Evolutionary conservation across 2,888 invertebrate species (phyloP).

Genomic region (Xylophagus ater): DNA sequence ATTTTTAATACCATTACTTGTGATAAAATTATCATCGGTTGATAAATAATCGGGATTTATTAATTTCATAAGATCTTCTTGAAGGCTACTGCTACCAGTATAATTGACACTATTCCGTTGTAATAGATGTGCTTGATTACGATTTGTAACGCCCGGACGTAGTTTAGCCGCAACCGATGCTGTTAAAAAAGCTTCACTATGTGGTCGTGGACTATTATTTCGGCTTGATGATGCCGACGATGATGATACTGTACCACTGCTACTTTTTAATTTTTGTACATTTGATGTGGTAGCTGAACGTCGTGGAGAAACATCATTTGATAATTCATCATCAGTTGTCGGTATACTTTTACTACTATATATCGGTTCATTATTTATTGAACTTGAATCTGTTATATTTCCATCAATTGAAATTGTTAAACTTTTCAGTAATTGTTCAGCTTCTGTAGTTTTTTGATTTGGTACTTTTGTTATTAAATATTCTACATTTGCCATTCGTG

Average conservation of each 20-base stretch:
- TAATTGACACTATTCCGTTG: constrained; percentile 25
- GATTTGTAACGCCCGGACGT: constrained; percentile 40
- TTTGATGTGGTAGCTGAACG: constrained; percentile 21
- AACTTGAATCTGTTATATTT: constrained; percentile 38
- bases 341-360: constrained; percentile 19
- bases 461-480: constrained; percentile 36
- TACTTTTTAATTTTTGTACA: constrained; percentile 24
- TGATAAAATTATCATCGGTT: constrained; percentile 26
- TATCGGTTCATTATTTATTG: constrained; percentile 39
- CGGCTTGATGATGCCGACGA: constrained; percentile 42
- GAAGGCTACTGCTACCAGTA: constrained; percentile 46
- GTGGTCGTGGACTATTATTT: constrained; percentile 50
- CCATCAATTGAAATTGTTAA: constrained; percentile 16
- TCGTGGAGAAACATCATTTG: constrained; percentile 15
- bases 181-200: constrained; percentile 43
- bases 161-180: constrained; percentile 30
- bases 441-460: constrained; percentile 23
- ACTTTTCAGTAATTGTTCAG: constrained; percentile 15
- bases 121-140: constrained; percentile 41
- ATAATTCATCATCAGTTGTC: constrained; percentile 15
- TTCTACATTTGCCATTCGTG: constrained; percentile 41
- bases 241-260: constrained; percentile 35
- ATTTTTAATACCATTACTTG: constrained; percentile 15
- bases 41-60: constrained; percentile 66
- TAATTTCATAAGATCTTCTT: constrained; percentile 77